Percentiles rank a stretch among this genome's conserved stretches.
Conservation (phyloP, 2,113 vertebrate genomes). For the Canis aureus region DNA sequence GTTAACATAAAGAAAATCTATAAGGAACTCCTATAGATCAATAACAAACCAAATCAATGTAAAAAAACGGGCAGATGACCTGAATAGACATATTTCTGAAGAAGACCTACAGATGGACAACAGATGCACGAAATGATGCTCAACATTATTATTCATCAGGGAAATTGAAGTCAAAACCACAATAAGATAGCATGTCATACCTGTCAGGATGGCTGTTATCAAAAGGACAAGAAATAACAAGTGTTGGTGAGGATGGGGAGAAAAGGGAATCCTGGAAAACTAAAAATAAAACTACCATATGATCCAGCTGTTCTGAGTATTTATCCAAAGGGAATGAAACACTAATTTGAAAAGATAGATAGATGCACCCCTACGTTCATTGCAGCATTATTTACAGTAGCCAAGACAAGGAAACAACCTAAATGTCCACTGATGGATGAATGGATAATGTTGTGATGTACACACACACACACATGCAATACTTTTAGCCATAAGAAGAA, state of each 20-base stretch:
- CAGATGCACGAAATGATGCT: neutral
- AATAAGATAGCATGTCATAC: neutral
- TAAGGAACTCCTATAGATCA: neutral
- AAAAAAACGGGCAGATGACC: neutral
- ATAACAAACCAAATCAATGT: neutral
- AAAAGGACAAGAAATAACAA: neutral
- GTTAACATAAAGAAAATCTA: neutral
- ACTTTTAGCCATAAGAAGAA: neutral
- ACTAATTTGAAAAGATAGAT: neutral
- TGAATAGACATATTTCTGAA: neutral
- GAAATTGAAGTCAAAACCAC: neutral
- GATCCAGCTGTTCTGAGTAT: neutral
- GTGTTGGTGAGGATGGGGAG: neutral
- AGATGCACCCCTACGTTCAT: neutral
- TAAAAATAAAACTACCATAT: neutral
- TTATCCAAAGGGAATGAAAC: neutral
- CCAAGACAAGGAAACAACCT: neutral
- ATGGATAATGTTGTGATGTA: neutral
- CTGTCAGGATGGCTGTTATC: neutral
- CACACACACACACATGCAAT: neutral
- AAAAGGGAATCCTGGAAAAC: neutral
- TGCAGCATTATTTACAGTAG: neutral
- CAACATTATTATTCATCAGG: neutral
- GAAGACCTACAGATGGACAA: neutral
- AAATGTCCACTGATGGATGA: neutral